Evolutionary conservation across 2,113 vertebrate species (phyloP).

Genomic region (Chionomys nivalis): DNA sequence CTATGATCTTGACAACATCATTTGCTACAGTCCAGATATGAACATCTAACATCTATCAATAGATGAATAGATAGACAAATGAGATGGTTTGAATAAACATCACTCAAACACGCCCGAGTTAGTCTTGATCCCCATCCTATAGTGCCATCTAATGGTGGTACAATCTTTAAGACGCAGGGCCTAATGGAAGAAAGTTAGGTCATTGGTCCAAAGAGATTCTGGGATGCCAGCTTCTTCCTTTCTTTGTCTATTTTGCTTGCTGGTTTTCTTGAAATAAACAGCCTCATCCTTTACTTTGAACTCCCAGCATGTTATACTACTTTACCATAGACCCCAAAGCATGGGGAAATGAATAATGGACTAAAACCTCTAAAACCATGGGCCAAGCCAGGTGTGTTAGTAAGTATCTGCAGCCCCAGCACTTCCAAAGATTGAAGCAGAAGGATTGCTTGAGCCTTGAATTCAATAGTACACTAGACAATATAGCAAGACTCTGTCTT

Average conservation of each 20-base stretch:
- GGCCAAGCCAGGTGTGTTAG: background rate
- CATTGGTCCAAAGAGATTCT: background rate
- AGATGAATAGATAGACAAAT: background rate
- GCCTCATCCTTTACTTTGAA: background rate
- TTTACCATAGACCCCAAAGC: background rate
- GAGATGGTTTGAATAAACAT: background rate
- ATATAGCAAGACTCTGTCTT: background rate
- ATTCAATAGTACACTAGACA: background rate
- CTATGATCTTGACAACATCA: background rate
- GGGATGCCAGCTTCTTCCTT: background rate
- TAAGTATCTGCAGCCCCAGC: background rate
- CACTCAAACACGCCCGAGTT: background rate
- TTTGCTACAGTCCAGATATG: background rate
- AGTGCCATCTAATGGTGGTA: background rate
- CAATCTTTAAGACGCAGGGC: background rate
- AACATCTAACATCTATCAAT: background rate
- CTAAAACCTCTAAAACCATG: background rate
- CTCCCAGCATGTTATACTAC: background rate
- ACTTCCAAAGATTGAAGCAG: background rate
- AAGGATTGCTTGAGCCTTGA: background rate
- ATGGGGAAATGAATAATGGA: background rate
- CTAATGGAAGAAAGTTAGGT: background rate
- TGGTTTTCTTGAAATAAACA: background rate
- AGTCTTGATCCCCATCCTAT: background rate
- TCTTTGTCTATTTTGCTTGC: background rate